A percentile compares a stretch with the other conserved stretches of the same genome.
Conservation (phyloP, 1,140 invertebrate species). For the Drosophila baimaii region DNA sequence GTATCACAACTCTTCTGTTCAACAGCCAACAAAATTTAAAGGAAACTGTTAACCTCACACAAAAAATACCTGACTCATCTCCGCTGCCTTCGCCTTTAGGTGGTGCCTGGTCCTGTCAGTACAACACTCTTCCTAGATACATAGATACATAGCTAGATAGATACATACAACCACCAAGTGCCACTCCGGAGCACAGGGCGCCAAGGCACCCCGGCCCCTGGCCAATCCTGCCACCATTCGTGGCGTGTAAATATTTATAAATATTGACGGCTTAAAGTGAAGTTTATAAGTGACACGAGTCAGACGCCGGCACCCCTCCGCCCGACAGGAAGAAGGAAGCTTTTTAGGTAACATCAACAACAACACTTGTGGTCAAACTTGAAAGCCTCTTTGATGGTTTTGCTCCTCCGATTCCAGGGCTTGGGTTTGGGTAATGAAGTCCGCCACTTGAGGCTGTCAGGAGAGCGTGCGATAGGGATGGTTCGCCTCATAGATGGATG, state of each 20-base stretch:
- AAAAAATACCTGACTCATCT: neutral
- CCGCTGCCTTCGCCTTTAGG: neutral
- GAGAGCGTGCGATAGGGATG: conserved; percentile 56
- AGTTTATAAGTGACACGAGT: conserved; percentile 78
- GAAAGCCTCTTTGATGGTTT: conserved; percentile 79
- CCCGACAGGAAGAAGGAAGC: conserved; percentile 57
- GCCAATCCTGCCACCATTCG: conserved; percentile 34
- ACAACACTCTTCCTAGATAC: conserved; percentile 15
- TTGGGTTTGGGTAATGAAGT: conserved; percentile 72
- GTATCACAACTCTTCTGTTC: no score
- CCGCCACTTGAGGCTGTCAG: conserved; percentile 78
- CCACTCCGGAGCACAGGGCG: conserved; percentile 13
- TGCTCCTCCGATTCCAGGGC: conserved; percentile 12
- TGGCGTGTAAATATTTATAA: conserved; percentile 79
- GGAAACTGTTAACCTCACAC: no score
- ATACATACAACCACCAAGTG: conserved; percentile 20
- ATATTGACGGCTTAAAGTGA: conserved; percentile 82
- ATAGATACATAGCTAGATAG: neutral
- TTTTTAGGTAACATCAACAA: conserved; percentile 62
- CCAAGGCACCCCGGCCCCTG: conserved; percentile 10
- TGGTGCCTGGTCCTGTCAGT: conserved; percentile 19
- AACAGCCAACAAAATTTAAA: neutral
- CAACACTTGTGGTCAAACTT: conserved; percentile 79
- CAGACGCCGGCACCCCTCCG: conserved; percentile 31
- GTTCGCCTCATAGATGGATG: neutral